Percentiles rank a stretch among this genome's conserved stretches.
These are phyloP conservation scores for Taenaris catops DNA, from an alignment of 2,888 invertebrate genomes.

Conservation along the genomic window DNA sequence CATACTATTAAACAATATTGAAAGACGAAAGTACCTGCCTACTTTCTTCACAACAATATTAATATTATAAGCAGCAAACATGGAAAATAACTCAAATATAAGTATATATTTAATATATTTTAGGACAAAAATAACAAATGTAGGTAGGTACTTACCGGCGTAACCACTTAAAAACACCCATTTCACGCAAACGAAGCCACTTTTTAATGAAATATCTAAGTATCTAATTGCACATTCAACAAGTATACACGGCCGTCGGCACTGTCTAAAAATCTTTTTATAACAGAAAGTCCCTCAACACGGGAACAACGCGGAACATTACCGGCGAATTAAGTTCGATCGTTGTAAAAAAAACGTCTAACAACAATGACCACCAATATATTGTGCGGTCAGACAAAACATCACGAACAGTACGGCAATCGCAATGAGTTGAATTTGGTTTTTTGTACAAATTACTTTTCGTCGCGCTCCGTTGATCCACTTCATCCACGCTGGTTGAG, in stretches of 20 bases:
- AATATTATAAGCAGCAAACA: no score
- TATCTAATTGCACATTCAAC: conserved; percentile 25
- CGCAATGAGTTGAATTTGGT: conserved; percentile 75
- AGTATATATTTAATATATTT: no score
- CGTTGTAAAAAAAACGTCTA: conserved; percentile 60
- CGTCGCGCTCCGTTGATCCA: conserved; percentile 74
- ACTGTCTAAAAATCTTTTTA: conserved; percentile 34
- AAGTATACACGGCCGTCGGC: conserved; percentile 13
- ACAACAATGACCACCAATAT: conserved; percentile 73
- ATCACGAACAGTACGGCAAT: conserved; percentile 70
- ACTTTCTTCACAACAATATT: no score
- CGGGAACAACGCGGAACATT: conserved; percentile 57
- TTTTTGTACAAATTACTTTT: conserved; percentile 78
- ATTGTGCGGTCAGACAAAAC: conserved; percentile 78
- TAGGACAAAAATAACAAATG: no score
- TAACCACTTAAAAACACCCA: conserved; percentile 75
- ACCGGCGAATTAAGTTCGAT: conserved; percentile 62
- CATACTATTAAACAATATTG: no score
- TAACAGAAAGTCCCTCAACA: conserved; percentile 44
- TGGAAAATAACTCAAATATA: no score
- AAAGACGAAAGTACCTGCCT: no score
- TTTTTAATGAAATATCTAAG: conserved; percentile 33
- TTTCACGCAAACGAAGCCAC: conserved; percentile 60
- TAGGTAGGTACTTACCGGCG: conserved; percentile 59
- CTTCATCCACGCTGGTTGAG: conserved; percentile 58